Evolutionary conservation across 2,113 vertebrate genomes (phyloP), one percentile per base, ranked within the genome.

Genomic region (Callopanchax toddi): DNA sequence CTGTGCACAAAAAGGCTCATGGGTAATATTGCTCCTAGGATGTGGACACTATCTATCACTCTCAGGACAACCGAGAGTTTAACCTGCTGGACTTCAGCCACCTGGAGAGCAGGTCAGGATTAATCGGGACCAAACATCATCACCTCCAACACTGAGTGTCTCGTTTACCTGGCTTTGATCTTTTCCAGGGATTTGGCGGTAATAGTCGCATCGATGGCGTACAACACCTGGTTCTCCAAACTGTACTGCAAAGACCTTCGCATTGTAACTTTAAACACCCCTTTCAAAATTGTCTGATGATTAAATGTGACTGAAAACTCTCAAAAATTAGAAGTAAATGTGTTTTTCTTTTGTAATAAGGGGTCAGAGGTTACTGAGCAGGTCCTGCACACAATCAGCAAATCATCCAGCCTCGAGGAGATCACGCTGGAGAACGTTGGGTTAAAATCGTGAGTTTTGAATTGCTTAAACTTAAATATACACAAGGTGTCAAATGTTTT

Each of bases 31-130:
- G 63, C 71, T 74, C 71, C 25, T 81, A 95, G 94, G 94, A 95
- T 60, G 94, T 95, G 85, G 94, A 95, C 86, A 95, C 94, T 32
- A 96, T 96, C 84, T 96, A 96, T 81, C 94, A 95, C 83, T 94
- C 94, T 1, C 94, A 95, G 83, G 94, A 95, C 87, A 95, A 92
- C 85, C 87, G 94, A 43, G 93, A 95, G 85, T 95, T 96, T 84
- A 96, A 95, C 85, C 89, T 95, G 78, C 85, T 94, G 76, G 94
- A 95, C 80, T 95, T 95, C 84, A 95, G 94, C 81, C 95, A 95
- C 88, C 83, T 96, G 81, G 94, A 95, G 80, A 94, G 93, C 87
- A 92, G 94, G 94, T 94, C 79, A 92, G 70, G 55, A 49, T 42
- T 1, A 0, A 4, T n/a, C 17, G 0, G 36, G 22, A 16, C 29